Evolutionary conservation across 2,888 invertebrate genomes (phyloP), one percentile per base, ranked within the genome.

Genomic region (Scotopteryx bipunctaria): DNA sequence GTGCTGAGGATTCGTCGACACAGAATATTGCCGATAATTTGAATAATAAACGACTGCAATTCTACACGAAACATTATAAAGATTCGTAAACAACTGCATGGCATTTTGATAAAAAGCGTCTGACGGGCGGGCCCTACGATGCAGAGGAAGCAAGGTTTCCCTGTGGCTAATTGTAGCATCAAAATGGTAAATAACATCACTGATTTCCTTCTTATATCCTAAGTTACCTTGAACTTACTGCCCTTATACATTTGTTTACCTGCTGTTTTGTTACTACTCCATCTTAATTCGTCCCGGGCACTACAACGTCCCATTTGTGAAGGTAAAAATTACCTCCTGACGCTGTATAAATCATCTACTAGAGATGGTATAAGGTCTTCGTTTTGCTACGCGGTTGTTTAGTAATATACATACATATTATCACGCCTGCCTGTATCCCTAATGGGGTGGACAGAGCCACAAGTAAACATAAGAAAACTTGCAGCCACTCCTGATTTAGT

Each of bases 141-240:
- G 90, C 88, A 87, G 66, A 75, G 90, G 56, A 89, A 89, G 71
- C 81, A 88, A 45, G 83, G 85, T 45, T 89, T 78, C 64, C 88
- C 89, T 36, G 76, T 81, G 15, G 77, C 82, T 5, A 87, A 84
- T 65, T 89, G 86, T 71, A 83, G 71, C 64, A 88, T 89, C 45
- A 88, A 86, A 77, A 79, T 88, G 86, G 90, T 90, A 85, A 76
- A 52, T 69, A 57, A 49, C 27, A 27, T 9, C 2, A 11, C 11
- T 27, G 9, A 3, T 5, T 5, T 23, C 25, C 17, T 41, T 43
- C 25, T 2, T 15, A 2, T 31, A 13, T 16, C 11, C 3, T 1
- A 5, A 5, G 14, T 14, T 5, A 2, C 16, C 23, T 38, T 38
- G 15, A 27, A 16, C 27, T 16, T 38, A 9, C 14, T 9, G 27